Evolutionary conservation across 1,140 invertebrate genomes (phyloP).

Genomic region (Holotrichia oblita): DNA sequence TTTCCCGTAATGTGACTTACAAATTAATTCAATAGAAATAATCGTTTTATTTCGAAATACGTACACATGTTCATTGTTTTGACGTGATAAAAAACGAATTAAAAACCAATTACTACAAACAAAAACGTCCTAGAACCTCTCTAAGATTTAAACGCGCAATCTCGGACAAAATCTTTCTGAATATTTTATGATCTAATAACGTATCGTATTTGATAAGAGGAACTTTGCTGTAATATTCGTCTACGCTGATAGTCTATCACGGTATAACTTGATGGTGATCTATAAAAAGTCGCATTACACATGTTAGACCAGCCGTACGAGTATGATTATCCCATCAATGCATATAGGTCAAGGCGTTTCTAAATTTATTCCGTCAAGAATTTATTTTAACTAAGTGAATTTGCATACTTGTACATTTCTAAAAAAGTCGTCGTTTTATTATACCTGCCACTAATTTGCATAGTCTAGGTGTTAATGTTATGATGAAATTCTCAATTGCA

Average conservation of each 20-base stretch:
- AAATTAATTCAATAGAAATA: no score
- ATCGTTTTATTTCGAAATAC: no score
- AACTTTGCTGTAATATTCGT: no score
- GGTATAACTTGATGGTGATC: neutral
- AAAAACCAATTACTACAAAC: neutral
- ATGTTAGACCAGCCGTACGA: neutral
- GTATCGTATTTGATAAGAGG: no score
- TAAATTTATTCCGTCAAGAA: constrained; percentile 10
- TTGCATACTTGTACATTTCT: neutral
- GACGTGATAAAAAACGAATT: neutral
- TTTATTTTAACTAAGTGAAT: constrained; percentile 5
- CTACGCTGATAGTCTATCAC: neutral
- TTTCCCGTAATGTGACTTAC: no score
- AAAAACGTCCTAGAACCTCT: neutral
- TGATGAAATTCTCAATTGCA: neutral
- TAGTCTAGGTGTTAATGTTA: constrained; percentile 1
- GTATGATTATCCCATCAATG: constrained; percentile 3
- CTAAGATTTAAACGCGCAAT: no score
- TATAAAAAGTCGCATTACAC: neutral
- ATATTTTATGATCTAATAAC: no score
- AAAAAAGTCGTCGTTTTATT: neutral
- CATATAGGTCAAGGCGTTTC: constrained; percentile 25
- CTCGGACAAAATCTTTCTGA: no score
- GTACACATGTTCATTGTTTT: neutral
- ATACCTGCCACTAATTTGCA: neutral